A percentile compares a stretch with the other conserved stretches of the same genome.
Conservation (phyloP, 2,113 vertebrate species). For the Ciconia stormi region DNA sequence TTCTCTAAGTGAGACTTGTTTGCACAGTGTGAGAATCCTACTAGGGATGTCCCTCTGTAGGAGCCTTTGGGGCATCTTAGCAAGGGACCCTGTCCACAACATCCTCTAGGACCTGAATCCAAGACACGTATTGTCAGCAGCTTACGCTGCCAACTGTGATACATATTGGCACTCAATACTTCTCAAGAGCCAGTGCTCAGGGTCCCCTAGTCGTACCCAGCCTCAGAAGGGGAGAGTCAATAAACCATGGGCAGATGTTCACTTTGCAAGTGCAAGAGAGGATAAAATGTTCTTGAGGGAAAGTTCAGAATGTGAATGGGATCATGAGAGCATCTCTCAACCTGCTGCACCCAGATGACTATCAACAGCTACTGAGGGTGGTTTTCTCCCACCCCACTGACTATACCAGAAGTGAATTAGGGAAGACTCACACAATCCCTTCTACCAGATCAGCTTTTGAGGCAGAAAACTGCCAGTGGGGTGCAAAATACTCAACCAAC, state of each 20-base stretch:
- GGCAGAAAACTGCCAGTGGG: background rate
- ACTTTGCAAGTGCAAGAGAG: background rate
- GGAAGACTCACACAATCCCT: background rate
- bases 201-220: background rate
- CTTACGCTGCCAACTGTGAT: background rate
- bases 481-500: background rate
- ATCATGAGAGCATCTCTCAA: background rate
- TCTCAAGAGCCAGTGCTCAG: background rate
- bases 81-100: background rate
- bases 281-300: background rate
- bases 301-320: background rate
- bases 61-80: background rate
- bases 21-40: background rate
- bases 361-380: background rate
- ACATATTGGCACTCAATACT: background rate
- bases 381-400: background rate
- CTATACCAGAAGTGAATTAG: background rate
- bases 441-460: background rate
- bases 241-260: background rate
- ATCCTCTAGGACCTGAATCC: background rate
- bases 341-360: no score
- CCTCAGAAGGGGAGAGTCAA: background rate
- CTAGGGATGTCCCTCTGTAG: background rate
- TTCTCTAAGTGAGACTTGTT: background rate
- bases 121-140: background rate